Conservation (phyloP, 2,888 invertebrate genomes). For the Meta bourneti region DNA sequence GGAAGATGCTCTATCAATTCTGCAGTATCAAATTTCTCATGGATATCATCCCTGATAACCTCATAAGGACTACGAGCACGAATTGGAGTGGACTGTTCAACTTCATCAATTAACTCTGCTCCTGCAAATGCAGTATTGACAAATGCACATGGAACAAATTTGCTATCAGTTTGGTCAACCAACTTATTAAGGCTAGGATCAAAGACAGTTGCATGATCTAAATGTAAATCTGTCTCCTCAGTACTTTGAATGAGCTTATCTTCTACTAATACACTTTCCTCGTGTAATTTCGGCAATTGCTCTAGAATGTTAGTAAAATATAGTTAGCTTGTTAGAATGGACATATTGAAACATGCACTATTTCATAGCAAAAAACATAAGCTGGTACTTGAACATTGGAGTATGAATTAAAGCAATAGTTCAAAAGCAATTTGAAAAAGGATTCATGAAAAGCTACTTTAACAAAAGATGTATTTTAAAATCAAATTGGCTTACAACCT, state of each 20-base stretch:
- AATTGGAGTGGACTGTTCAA: constrained; percentile 29
- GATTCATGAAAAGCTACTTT: not conserved
- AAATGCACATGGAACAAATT: constrained; percentile 64
- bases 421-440: not conserved
- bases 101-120: constrained; percentile 70
- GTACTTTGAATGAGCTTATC: not conserved
- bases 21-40: not conserved
- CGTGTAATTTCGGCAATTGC: constrained; percentile 52
- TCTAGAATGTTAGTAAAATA: constrained; percentile 77
- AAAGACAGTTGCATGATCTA: constrained; percentile 4
- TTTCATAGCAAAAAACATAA: constrained; percentile 14
- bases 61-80: constrained; percentile 75
- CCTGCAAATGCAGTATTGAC: constrained; percentile 76
- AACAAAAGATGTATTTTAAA: not conserved
- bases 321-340: constrained; percentile 51
- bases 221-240: not conserved
- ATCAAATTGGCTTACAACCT: not conserved
- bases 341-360: constrained; percentile 40
- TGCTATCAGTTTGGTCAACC: not conserved
- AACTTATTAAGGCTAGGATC: not conserved
- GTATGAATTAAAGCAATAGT: not conserved
- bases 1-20: not conserved
- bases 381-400: constrained; percentile 6
- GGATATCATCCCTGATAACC: constrained; percentile 57
- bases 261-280: constrained; percentile 13